Conservation (phyloP, 2,797 vertebrate genomes). For the Dallia pectoralis region DNA sequence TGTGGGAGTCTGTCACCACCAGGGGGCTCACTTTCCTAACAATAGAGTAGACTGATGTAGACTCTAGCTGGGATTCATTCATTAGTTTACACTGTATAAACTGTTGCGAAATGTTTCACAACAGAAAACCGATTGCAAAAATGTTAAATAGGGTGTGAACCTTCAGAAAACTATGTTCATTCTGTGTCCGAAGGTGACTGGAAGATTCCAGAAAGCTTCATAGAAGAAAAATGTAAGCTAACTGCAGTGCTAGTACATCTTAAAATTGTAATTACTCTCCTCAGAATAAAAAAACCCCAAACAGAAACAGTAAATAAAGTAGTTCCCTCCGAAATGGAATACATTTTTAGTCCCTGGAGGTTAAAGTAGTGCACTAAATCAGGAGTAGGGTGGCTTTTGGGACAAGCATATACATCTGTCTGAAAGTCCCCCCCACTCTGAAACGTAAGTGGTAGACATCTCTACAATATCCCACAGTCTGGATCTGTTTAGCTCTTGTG, state of each 20-base stretch:
- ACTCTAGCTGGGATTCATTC: neutral
- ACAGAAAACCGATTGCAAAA: neutral
- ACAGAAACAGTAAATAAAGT: neutral
- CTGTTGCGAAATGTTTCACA: neutral
- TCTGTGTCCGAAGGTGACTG: neutral
- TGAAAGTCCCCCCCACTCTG: slow-evolving; percentile 17
- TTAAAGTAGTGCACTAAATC: too few species aligned
- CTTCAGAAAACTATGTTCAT: neutral
- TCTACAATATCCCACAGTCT: slow-evolving; percentile 40
- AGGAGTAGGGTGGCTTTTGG: too few species aligned
- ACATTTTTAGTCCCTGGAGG: too few species aligned
- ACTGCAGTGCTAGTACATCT: neutral
- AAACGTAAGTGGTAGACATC: slow-evolving; percentile 43
- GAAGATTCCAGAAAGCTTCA: neutral
- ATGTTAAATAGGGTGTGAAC: too few species aligned
- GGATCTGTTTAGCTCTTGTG: slow-evolving; percentile 50
- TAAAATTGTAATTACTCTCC: neutral
- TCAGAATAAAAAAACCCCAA: neutral
- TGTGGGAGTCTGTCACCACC: slow-evolving; percentile 46
- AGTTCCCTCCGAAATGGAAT: neutral
- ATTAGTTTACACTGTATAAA: neutral
- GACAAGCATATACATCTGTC: neutral
- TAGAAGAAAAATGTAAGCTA: neutral
- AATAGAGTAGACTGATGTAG: neutral
- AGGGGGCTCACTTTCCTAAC: slow-evolving; percentile 38